A percentile compares a stretch with the other conserved stretches of the same genome.
Conservation (phyloP, 2,888 invertebrate genomes). For the Meiosimyza platycephala region DNA sequence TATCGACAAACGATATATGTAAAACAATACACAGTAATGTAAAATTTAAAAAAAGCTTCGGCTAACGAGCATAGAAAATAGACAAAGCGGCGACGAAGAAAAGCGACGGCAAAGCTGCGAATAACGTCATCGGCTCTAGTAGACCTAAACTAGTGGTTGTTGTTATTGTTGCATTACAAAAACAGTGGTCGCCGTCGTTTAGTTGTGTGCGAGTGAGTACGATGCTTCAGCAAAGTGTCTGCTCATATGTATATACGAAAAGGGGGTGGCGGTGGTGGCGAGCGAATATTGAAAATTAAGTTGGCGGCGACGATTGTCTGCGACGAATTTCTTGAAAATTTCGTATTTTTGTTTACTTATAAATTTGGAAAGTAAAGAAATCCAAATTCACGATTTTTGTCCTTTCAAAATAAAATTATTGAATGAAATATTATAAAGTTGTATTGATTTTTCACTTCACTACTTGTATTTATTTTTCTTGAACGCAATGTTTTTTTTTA, state of each 20-base stretch:
- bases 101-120: background rate
- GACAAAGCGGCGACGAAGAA: background rate
- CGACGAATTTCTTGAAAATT: background rate
- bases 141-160: background rate
- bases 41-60: too few relatives aligned
- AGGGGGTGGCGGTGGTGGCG: background rate
- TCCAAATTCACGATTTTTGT: background rate
- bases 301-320: constrained; percentile 17
- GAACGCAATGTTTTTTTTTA: background rate
- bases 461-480: background rate
- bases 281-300: background rate
- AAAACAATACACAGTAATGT: too few relatives aligned
- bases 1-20: too few relatives aligned
- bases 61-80: too few relatives aligned
- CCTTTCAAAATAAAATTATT: background rate
- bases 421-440: background rate
- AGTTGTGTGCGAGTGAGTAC: too few relatives aligned
- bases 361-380: background rate
- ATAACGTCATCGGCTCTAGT: background rate
- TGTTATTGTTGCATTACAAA: background rate
- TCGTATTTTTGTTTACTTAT: constrained; percentile 1
- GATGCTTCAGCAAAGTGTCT: background rate
- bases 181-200: too few relatives aligned
- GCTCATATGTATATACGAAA: background rate
- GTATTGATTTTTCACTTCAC: background rate